These are phyloP conservation scores for Brevimyrus niger DNA, from an alignment of 2,113 vertebrate species.

Conservation along the genomic window DNA sequence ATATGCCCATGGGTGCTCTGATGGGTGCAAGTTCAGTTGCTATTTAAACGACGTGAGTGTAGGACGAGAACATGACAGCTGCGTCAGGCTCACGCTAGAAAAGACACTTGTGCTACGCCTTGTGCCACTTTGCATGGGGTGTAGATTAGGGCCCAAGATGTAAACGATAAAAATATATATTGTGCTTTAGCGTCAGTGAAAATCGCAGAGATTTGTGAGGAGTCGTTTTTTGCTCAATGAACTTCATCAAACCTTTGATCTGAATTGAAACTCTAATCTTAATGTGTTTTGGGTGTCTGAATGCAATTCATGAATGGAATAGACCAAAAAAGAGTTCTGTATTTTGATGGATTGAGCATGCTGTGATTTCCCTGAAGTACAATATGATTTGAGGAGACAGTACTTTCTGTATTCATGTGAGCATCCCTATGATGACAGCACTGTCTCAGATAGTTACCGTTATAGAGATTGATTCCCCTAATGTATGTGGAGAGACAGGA, in stretches of 20 bases:
- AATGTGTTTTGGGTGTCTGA: constrained; percentile 12
- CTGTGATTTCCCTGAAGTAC: constrained; percentile 18
- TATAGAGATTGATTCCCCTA: constrained; percentile 9
- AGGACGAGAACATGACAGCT: background rate
- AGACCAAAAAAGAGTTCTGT: constrained; percentile 16
- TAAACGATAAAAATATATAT: background rate
- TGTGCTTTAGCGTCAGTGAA: background rate
- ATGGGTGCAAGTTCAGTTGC: background rate
- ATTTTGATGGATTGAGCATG: constrained; percentile 16
- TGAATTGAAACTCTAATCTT: constrained; percentile 4
- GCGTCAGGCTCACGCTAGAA: background rate
- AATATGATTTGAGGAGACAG: background rate
- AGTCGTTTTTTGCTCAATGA: background rate
- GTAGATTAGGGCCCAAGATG: background rate
- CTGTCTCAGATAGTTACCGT: constrained; percentile 10
- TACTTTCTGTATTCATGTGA: constrained; percentile 19
- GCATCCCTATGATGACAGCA: background rate
- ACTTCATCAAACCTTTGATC: constrained; percentile 13
- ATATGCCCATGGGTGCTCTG: background rate
- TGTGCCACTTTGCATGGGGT: background rate
- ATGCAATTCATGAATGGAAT: background rate
- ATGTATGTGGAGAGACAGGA: background rate
- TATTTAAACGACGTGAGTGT: background rate
- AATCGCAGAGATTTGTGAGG: background rate
- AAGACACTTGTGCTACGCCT: background rate